Percentiles rank a stretch among this genome's conserved stretches.
Conservation (phyloP, 2,113 vertebrate genomes). For the Rattus norvegicus region DNA sequence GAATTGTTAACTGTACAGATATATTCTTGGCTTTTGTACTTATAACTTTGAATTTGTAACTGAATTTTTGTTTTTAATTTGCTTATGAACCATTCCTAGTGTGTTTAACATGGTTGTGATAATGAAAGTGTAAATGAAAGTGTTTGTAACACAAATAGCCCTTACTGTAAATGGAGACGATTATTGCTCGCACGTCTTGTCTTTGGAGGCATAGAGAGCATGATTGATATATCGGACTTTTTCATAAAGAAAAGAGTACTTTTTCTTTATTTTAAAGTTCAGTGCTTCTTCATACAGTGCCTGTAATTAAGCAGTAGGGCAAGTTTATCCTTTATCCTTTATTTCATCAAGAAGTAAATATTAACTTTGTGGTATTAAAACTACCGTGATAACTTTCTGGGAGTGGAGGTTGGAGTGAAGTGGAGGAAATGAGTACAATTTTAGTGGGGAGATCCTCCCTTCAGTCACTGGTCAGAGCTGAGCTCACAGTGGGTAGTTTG, state of each 20-base stretch:
- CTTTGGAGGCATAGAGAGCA: neutral
- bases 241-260: neutral
- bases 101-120: neutral
- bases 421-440: neutral
- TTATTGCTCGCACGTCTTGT: neutral
- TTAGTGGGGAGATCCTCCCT: neutral
- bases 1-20: constrained; percentile 13
- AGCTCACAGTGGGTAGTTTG: neutral
- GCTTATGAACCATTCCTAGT: constrained; percentile 17
- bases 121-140: constrained; percentile 35
- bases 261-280: neutral
- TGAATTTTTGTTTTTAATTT: constrained; percentile 55
- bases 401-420: neutral
- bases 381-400: neutral
- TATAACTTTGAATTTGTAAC: constrained; percentile 56
- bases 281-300: neutral
- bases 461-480: neutral
- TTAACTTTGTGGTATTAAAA: neutral
- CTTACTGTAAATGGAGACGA: neutral
- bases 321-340: constrained; percentile 45
- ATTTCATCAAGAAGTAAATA: constrained; percentile 56
- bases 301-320: neutral
- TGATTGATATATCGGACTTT: neutral
- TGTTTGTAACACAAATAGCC: constrained; percentile 25
- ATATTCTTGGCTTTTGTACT: constrained; percentile 19